Evolutionary conservation across 2,888 invertebrate genomes (phyloP).

Genomic region (Hoplodrina ambigua): DNA sequence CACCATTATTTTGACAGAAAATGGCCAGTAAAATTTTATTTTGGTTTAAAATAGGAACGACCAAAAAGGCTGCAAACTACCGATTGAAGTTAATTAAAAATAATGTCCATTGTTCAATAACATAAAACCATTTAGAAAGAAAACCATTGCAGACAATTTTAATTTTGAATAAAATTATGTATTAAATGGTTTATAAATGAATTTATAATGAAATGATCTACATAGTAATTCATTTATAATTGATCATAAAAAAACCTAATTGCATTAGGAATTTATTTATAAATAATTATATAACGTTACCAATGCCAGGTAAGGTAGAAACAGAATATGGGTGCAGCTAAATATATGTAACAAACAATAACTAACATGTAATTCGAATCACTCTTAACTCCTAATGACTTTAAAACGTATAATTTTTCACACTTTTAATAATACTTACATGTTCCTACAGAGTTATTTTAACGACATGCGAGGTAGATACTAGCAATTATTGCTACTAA

Average conservation of each 20-base stretch:
- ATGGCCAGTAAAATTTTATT: conserved; percentile 9
- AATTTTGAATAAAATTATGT: neutral
- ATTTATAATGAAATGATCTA: neutral
- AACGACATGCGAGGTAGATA: conserved; percentile 44
- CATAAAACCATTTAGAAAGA: neutral
- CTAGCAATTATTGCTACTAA: conserved; percentile 44
- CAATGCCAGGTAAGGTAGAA: conserved; percentile 19
- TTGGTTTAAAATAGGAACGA: neutral
- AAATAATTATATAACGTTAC: neutral
- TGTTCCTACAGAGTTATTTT: conserved; percentile 47
- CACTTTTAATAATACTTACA: conserved; percentile 48
- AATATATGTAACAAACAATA: conserved; percentile 36
- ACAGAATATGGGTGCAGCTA: conserved; percentile 35
- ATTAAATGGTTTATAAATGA: neutral
- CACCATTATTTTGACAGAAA: neutral
- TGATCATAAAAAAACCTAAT: conserved; percentile 11
- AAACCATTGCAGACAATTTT: neutral
- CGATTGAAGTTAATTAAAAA: neutral
- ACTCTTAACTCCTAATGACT: conserved; percentile 37
- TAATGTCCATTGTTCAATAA: too few species aligned
- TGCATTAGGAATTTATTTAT: conserved; percentile 12
- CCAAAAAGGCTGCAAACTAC: conserved; percentile 1
- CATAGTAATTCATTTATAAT: conserved; percentile 2
- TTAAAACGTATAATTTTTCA: conserved; percentile 61
- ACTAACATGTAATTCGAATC: conserved; percentile 44